Evolutionary conservation across 2,888 invertebrate genomes (phyloP), one percentile per base, ranked within the genome.

Genomic region (Lepidocyrtoides sp.): DNA sequence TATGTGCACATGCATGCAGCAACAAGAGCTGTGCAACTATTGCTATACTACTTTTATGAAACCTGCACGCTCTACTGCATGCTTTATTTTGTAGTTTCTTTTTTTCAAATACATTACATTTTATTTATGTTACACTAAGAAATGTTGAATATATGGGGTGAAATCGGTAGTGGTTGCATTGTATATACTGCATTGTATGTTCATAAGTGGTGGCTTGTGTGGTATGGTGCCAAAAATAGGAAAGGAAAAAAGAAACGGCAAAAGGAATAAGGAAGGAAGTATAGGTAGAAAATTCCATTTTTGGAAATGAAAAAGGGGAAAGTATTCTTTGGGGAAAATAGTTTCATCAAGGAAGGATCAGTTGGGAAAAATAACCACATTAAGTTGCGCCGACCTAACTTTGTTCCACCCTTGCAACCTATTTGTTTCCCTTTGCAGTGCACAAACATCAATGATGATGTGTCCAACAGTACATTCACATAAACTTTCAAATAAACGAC

Each of bases 291-390:
- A 86, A 90, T 79, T 79, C 87, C 87, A 87, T 87, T 87, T 87
- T 79, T 77, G 87, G 79, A 87, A 87, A 87, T 87, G 87, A 87
- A 79, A 79, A 79, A 86, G 75, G 86, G 86, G 83, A 69, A 75
- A 77, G 86, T 86, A 87, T 86, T 91, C 91, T 87, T 87, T 82
- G 77, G 91, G 87, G 91, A 91, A 91, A 91, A 83, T 63, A 87
- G 83, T 91, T 91, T 91, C 91, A 91, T 91, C 91, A 91, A 87
- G 86, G 85, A 87, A 66, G 85, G 90, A 90, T 90, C 90, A 90
- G 90, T 90, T 90, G 90, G 82, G 84, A 54, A 87, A 91, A 87
- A 87, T 87, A 91, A 91, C 91, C 87, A 87, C 86, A 91, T 91
- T 91, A 91, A 82, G 77, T 86, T 86, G 86, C 86, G 75, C 87